These are phyloP conservation scores for Cataglyphis rosenhaueri DNA, from an alignment of 2,888 invertebrate genomes.

Conservation along the genomic window DNA sequence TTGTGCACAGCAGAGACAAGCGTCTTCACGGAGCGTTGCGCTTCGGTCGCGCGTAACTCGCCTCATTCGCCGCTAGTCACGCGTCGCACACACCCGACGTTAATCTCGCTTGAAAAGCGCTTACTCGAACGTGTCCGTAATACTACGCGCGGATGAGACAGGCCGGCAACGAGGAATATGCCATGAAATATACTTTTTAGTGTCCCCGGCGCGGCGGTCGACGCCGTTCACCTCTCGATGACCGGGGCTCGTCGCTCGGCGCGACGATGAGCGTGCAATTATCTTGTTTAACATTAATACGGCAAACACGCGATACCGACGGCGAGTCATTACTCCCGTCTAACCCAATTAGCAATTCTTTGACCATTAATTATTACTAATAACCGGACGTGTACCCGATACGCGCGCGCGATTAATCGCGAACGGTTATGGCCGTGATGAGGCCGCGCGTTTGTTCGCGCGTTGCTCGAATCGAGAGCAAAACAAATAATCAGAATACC, in stretches of 20 bases:
- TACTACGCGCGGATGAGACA: conserved; percentile 42
- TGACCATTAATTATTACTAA: conserved; percentile 43
- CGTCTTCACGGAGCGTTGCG: conserved; percentile 78
- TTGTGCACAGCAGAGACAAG: conserved; percentile 63
- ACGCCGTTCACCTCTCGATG: conserved; percentile 23
- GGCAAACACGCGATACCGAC: conserved; percentile 10
- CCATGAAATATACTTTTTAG: conserved; percentile 53
- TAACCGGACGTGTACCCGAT: conserved; percentile 24
- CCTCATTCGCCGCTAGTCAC: conserved; percentile 81
- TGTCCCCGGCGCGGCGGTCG: not conserved
- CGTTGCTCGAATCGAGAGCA: conserved; percentile 7
- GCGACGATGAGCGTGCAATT: conserved; percentile 46
- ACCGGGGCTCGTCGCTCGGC: conserved; percentile 25
- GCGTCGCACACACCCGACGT: conserved; percentile 68
- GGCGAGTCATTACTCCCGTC: conserved; percentile 45
- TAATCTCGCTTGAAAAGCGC: conserved; percentile 55
- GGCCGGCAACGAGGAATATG: conserved; percentile 20
- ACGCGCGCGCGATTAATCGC: conserved; percentile 33
- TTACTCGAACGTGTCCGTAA: conserved; percentile 54
- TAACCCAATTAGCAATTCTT: conserved; percentile 42
- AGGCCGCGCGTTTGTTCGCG: conserved; percentile 6
- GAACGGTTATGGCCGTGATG: not conserved
- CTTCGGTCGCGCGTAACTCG: conserved; percentile 79
- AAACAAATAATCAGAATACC: conserved; percentile 24
- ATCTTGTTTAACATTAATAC: conserved; percentile 30